phyloP scores from a whole-genome alignment of 2,797 vertebrate species.

The Syncerus caffer region DNA sequence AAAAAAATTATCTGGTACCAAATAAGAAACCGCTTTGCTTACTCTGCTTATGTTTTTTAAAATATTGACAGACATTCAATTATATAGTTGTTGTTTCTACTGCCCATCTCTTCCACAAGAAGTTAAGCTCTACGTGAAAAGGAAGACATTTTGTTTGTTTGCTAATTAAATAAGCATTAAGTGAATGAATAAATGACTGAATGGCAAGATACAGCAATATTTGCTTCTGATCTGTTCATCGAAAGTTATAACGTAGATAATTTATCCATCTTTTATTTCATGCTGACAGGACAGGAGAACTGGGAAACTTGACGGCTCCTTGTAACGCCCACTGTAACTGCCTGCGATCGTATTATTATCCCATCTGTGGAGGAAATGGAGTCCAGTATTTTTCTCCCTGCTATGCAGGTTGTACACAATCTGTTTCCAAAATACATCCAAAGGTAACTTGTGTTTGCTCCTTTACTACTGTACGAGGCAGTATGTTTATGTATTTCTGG shows the following conservation, averaged over 20 bases:
- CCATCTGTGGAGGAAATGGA: slow-evolving; percentile 84
- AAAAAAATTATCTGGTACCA: background rate
- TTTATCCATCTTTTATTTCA: slow-evolving; percentile 17
- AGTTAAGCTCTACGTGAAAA: background rate
- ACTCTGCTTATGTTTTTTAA: background rate
- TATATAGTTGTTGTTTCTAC: background rate
- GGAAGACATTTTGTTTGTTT: background rate
- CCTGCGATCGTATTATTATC: slow-evolving; percentile 80
- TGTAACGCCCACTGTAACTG: slow-evolving; percentile 85
- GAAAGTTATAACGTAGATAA: background rate
- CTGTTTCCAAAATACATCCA: background rate
- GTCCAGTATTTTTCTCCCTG: slow-evolving; percentile 88
- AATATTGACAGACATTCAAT: background rate
- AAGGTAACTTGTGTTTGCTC: slow-evolving; percentile 76
- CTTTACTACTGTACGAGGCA: background rate
- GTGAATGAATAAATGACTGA: background rate
- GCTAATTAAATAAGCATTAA: background rate
- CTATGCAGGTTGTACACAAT: slow-evolving; percentile 82
- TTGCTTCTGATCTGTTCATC: background rate
- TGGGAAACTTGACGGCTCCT: slow-evolving; percentile 78
- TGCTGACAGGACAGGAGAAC: slow-evolving; percentile 78
- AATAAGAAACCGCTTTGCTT: background rate
- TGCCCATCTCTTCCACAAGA: background rate
- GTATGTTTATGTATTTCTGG: background rate
- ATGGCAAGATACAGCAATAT: background rate